Conservation (phyloP, 2,888 invertebrate genomes). For the Tetanocera ferruginea region DNA sequence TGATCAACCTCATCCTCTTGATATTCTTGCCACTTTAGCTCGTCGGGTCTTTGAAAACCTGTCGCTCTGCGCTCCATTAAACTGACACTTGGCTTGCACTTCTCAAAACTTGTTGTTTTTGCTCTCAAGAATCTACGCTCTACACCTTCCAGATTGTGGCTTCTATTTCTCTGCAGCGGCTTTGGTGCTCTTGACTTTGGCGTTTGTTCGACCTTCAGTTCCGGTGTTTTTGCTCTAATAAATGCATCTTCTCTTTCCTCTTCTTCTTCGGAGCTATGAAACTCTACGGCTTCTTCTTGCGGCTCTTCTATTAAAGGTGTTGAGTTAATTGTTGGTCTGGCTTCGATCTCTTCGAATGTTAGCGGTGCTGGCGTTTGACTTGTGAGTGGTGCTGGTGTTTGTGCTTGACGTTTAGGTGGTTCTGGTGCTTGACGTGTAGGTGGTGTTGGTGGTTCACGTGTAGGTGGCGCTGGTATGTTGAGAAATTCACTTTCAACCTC, state of each 20-base stretch:
- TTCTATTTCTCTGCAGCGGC: constrained; percentile 44
- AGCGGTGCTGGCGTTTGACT: not conserved
- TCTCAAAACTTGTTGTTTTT: not conserved
- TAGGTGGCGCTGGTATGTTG: constrained; percentile 45
- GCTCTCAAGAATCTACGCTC: not conserved
- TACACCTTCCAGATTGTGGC: not conserved
- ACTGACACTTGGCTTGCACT: not conserved
- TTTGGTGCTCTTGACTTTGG: constrained; percentile 31
- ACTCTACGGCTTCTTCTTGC: not conserved
- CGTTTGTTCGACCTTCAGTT: not conserved
- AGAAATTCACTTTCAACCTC: not conserved
- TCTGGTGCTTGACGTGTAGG: constrained; percentile 42
- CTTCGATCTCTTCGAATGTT: not conserved
- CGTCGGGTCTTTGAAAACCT: constrained; percentile 39
- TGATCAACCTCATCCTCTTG: not conserved
- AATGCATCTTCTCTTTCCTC: constrained; percentile 43
- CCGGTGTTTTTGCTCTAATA: constrained; percentile 18
- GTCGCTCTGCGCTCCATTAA: constrained; percentile 38
- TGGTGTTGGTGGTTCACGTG: constrained; percentile 46
- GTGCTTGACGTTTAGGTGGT: constrained; percentile 31
- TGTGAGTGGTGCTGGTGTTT: not conserved
- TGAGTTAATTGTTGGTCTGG: not conserved
- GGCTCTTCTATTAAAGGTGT: constrained; percentile 46
- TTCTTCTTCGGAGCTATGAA: constrained; percentile 52
- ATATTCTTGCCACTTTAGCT: constrained; percentile 20